These are phyloP conservation scores for Lasioglossum leucozonium DNA, from an alignment of 2,888 invertebrate genomes.

Conservation along the genomic window DNA sequence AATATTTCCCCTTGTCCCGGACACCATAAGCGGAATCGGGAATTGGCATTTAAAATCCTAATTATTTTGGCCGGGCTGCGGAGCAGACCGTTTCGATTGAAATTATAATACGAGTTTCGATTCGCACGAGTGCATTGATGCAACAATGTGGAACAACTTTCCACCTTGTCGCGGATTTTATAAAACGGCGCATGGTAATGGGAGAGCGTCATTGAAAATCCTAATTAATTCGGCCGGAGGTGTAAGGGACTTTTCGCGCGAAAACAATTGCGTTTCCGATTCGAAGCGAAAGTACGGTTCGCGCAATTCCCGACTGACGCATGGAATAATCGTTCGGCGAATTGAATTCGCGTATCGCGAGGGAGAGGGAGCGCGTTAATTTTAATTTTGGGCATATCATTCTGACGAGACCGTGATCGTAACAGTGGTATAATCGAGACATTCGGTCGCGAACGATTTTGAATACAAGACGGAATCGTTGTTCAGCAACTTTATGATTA, in stretches of 20 bases:
- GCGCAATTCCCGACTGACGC: neutral
- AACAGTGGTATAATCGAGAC: neutral
- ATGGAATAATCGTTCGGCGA: neutral
- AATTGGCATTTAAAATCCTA: neutral
- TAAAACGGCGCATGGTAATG: neutral
- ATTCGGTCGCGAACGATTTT: neutral
- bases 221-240: neutral
- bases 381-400: neutral
- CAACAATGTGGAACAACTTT: neutral
- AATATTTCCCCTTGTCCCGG: neutral
- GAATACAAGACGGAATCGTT: neutral
- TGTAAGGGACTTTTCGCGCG: neutral
- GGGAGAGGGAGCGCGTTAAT: neutral
- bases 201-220: neutral
- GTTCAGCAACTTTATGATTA: constrained; percentile 23
- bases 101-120: neutral
- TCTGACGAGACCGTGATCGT: neutral
- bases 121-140: neutral
- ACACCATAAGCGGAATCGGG: neutral
- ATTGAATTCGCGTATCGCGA: neutral
- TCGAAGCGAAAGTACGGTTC: neutral
- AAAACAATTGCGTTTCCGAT: neutral
- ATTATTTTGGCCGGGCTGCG: neutral
- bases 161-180: neutral
- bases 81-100: neutral